Base-by-base conservation (phyloP, 2,888 invertebrate species). In the Xestoiulus laeticollis region DNA sequence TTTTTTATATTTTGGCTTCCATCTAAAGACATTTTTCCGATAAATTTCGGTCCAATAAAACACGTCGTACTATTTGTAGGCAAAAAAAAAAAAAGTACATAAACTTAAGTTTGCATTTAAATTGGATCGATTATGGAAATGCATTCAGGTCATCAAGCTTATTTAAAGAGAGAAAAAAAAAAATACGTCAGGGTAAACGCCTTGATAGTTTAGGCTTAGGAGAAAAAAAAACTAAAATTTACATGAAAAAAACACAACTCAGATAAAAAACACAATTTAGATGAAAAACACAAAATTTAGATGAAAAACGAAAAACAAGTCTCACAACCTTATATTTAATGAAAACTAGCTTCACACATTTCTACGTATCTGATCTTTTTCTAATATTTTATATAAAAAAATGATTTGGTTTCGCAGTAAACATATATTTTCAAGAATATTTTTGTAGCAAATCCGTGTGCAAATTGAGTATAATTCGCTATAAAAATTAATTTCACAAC, bases 81-180 rank as follows among this genome's bases (percentile, higher is more conserved):
- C 6, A 19, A 19, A 53, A 19, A 53, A 59, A 68, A 68, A 68
- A 68, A 68, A 68, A 26, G 3, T 68, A 68, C 68, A 68, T 68
- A 68, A 68, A 68, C 68, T 68, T 68, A 68, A 68, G 68, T 68
- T 68, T 68, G 68, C 68, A 68, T 68, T 68, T 68, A 68, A 68
- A 68, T 68, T 68, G 68, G 68, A 68, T 68, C 68, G 68, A 68
- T 68, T 68, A 68, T 68, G 68, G 68, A 68, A 68, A 68, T 68
- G 68, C 26, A 10, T 10, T 12, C 68, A 68, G 68, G 68, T 68
- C 68, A 68, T 68, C 68, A 26, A 68, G 68, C 26, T 68, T 68
- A 68, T 68, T 68, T 68, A 68, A 22, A 22, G 68, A 26, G 26
- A n/a, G 10, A 26, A 26, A 68, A 68, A n/a, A 12, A 26, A 26